These are phyloP conservation scores for Crepidodera aurea DNA, from an alignment of 2,888 invertebrate genomes.

Conservation along the genomic window DNA sequence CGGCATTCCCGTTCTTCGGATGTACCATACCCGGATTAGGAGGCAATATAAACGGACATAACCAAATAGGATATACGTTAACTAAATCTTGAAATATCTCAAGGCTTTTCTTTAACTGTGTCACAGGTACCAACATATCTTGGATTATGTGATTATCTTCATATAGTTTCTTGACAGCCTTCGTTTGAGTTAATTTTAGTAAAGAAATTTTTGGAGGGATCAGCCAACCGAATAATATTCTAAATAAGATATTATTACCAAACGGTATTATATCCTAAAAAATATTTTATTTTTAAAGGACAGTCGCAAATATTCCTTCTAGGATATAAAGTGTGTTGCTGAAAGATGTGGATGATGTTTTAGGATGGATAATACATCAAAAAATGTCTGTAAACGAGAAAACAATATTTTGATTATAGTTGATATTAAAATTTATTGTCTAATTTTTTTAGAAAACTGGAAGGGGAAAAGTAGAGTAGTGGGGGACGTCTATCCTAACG, in stretches of 20 bases:
- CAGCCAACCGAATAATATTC: conserved; percentile 80
- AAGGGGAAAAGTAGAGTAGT: too few species aligned
- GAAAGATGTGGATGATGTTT: too few species aligned
- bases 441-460: too few species aligned
- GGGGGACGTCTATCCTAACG: too few species aligned
- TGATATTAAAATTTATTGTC: too few species aligned
- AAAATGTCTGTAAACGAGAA: too few species aligned
- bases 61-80: conserved; percentile 78
- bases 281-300: too few species aligned
- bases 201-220: conserved; percentile 84
- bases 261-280: conserved; percentile 82
- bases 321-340: too few species aligned
- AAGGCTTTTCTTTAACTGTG: conserved; percentile 68
- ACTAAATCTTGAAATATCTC: conserved; percentile 72
- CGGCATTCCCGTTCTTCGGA: conserved; percentile 53
- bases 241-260: conserved; percentile 78
- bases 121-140: conserved; percentile 81
- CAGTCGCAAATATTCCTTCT: too few species aligned
- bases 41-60: conserved; percentile 80
- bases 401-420: too few species aligned
- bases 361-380: too few species aligned
- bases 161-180: conserved; percentile 74
- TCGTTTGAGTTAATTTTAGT: conserved; percentile 79
- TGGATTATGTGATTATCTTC: conserved; percentile 81
- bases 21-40: conserved; percentile 76